phyloP scores from a whole-genome alignment of 2,888 invertebrate genomes.

The Scaptomyza polygonia region DNA sequence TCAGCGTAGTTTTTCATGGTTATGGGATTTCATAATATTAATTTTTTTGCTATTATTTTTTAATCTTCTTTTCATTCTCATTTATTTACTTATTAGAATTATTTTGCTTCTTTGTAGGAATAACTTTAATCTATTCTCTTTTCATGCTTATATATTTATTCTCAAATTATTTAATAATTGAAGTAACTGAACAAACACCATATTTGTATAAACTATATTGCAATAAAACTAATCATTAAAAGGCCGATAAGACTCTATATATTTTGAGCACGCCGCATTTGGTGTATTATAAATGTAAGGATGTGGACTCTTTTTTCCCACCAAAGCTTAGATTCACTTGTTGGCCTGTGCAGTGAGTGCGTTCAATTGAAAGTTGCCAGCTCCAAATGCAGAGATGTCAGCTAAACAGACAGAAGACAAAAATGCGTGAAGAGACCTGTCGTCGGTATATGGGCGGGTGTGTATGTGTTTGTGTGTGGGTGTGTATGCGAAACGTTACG shows the following conservation, averaged over 20 bases:
- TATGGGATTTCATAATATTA: neutral
- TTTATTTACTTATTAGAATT: too few species aligned
- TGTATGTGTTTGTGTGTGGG: conserved; percentile 5
- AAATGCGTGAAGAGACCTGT: conserved; percentile 28
- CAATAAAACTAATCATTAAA: too few species aligned
- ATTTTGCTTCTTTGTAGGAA: too few species aligned
- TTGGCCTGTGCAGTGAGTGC: conserved; percentile 35
- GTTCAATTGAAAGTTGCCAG: conserved; percentile 56
- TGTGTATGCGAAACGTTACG: conserved; percentile 20
- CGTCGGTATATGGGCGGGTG: conserved; percentile 17
- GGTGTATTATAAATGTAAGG: conserved; percentile 16
- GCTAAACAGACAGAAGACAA: conserved; percentile 14
- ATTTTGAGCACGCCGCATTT: neutral
- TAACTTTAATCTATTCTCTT: too few species aligned
- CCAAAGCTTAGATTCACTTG: too few species aligned
- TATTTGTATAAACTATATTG: too few species aligned
- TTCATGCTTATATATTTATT: too few species aligned
- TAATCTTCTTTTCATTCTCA: neutral
- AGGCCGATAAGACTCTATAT: neutral
- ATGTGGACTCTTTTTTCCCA: too few species aligned
- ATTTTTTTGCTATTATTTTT: neutral
- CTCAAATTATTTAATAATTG: too few species aligned
- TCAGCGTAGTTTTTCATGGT: neutral
- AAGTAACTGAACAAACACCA: too few species aligned
- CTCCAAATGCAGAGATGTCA: neutral